Conservation (phyloP, 2,888 invertebrate genomes). For the Euzetes globulus region DNA sequence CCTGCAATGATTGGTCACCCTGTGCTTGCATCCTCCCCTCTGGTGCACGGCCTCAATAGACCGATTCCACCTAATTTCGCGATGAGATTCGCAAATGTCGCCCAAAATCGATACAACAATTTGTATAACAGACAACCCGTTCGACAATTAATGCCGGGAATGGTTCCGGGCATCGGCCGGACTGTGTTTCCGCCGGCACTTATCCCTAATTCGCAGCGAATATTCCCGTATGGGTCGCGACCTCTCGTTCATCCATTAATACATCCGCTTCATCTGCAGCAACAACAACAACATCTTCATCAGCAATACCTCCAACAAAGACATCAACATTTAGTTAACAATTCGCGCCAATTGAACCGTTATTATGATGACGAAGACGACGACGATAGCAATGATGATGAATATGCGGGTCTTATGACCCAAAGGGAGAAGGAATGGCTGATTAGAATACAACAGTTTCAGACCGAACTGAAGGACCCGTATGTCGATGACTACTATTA, state of each 20-base stretch:
- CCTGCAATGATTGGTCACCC: background rate
- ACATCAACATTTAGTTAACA: constrained; percentile 24
- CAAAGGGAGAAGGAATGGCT: constrained; percentile 91
- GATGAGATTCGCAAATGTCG: background rate
- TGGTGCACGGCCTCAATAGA: background rate
- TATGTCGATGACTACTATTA: constrained; percentile 96
- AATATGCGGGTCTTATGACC: constrained; percentile 88
- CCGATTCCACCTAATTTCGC: background rate
- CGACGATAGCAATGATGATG: constrained; percentile 50
- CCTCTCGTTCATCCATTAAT: constrained; percentile 19
- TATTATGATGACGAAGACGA: constrained; percentile 8
- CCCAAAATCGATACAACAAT: background rate
- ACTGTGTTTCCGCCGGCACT: constrained; percentile 2
- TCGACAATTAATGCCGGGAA: background rate
- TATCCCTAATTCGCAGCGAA: background rate
- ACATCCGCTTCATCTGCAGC: constrained; percentile 15
- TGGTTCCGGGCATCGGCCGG: background rate
- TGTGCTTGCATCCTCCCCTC: no score
- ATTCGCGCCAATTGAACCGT: constrained; percentile 7
- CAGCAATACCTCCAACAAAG: constrained; percentile 18
- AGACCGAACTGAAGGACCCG: constrained; percentile 87
- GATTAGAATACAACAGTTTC: constrained; percentile 85
- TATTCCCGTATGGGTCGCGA: background rate
- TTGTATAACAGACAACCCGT: constrained; percentile 4
- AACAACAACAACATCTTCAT: constrained; percentile 14